phyloP scores from a whole-genome alignment of 2,888 invertebrate species.

The Empis livida region DNA sequence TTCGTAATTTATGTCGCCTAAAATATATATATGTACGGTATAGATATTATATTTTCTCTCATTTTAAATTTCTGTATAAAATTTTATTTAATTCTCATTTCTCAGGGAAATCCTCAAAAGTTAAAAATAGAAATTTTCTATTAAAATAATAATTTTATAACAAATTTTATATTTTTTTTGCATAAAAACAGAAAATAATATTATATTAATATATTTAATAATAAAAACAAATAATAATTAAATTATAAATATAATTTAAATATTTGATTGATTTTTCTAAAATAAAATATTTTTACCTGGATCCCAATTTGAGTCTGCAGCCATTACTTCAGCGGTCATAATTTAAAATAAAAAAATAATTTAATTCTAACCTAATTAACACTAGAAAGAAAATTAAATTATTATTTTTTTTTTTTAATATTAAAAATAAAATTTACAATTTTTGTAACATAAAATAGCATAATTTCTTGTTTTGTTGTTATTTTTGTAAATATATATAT shows the following conservation, averaged over 20 bases:
- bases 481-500: too few relatives aligned
- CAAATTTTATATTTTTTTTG: neutral
- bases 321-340: conserved; percentile 37
- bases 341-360: conserved; percentile 11
- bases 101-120: neutral
- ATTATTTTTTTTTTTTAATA: too few relatives aligned
- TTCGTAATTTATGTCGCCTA: too few relatives aligned
- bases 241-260: conserved; percentile 12
- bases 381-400: neutral
- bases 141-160: neutral
- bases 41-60: too few relatives aligned
- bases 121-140: neutral
- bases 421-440: too few relatives aligned
- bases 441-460: too few relatives aligned
- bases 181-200: neutral
- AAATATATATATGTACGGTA: too few relatives aligned
- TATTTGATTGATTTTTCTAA: too few relatives aligned
- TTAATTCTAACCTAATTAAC: neutral
- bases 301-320: conserved; percentile 36
- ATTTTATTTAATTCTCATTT: too few relatives aligned
- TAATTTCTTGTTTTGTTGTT: too few relatives aligned
- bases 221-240: neutral
- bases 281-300: conserved; percentile 30
- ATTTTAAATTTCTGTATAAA: too few relatives aligned
- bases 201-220: neutral